A percentile compares a stretch with the other conserved stretches of the same genome.
Conservation (phyloP, 2,113 vertebrate genomes). For the Poecile atricapillus region DNA sequence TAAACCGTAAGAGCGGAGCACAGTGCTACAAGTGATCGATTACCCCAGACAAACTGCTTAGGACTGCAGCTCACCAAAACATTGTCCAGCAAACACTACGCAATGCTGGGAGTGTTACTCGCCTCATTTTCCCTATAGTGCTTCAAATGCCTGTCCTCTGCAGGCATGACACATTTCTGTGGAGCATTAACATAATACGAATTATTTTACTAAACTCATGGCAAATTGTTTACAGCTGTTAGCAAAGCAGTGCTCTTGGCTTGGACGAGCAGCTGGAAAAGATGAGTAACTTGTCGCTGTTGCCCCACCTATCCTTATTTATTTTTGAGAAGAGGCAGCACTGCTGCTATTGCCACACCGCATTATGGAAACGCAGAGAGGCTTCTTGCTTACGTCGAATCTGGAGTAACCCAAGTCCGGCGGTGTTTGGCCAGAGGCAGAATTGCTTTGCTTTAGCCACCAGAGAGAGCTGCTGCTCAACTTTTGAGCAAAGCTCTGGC, state of each 20-base stretch:
- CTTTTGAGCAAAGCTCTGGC: neutral
- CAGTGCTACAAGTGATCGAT: neutral
- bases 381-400: neutral
- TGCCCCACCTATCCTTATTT: neutral
- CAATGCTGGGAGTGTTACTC: neutral
- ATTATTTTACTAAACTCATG: neutral
- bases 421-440: neutral
- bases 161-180: neutral
- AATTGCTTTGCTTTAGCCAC: neutral
- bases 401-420: accelerated
- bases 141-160: neutral
- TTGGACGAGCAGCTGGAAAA: neutral
- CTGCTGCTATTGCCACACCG: neutral
- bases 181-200: neutral
- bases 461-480: conserved; percentile 64
- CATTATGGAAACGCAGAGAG: neutral
- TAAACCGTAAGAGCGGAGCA: neutral
- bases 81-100: neutral
- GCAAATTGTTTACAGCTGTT: conserved; percentile 9
- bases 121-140: neutral
- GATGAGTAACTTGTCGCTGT: neutral
- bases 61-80: neutral
- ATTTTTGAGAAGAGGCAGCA: neutral
- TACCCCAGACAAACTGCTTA: neutral
- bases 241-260: neutral